Evolutionary conservation across 2,113 vertebrate genomes (phyloP).

Genomic region (Psilopogon haemacephalus): DNA sequence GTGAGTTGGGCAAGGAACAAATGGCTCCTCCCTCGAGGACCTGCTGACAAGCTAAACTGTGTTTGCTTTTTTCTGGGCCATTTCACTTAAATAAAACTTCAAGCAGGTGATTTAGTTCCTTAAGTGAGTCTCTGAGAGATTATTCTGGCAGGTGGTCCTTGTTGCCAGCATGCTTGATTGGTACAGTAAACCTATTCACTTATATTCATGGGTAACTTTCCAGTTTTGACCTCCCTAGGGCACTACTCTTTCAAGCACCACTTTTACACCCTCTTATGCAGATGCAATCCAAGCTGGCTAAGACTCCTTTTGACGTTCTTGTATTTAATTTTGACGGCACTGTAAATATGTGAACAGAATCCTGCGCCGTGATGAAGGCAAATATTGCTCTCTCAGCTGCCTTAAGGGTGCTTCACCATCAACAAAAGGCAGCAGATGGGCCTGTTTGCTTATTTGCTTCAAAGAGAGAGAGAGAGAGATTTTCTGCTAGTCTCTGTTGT

Average conservation of each 20-base stretch:
- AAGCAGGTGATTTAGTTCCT: slow-evolving; percentile 67
- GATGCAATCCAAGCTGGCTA: slow-evolving; percentile 12
- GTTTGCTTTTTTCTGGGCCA: slow-evolving; percentile 66
- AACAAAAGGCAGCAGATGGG: slow-evolving; percentile 16
- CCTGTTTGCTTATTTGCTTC: not conserved
- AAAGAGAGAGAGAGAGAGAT: not conserved
- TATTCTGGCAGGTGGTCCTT: slow-evolving; percentile 68
- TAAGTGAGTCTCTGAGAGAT: slow-evolving; percentile 56
- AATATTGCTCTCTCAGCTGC: slow-evolving; percentile 2
- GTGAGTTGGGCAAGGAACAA: slow-evolving; percentile 4
- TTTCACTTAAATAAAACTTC: slow-evolving; percentile 71
- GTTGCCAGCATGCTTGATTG: slow-evolving; percentile 49
- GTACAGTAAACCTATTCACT: slow-evolving; percentile 48
- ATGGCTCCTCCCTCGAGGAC: slow-evolving; percentile 19
- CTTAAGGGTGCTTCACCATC: slow-evolving; percentile 32
- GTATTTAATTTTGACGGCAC: slow-evolving; percentile 25
- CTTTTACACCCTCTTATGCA: not conserved
- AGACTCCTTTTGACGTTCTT: slow-evolving; percentile 2
- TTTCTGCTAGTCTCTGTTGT: not conserved
- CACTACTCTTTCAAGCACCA: slow-evolving; percentile 41
- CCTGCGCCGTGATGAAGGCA: not conserved
- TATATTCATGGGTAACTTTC: not conserved
- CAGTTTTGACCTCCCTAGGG: not conserved
- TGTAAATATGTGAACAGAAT: slow-evolving; percentile 27
- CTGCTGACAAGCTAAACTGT: slow-evolving; percentile 27